Evolutionary conservation across 2,888 invertebrate genomes (phyloP), one percentile per base, ranked within the genome.

Genomic region (Norana najaformis): DNA sequence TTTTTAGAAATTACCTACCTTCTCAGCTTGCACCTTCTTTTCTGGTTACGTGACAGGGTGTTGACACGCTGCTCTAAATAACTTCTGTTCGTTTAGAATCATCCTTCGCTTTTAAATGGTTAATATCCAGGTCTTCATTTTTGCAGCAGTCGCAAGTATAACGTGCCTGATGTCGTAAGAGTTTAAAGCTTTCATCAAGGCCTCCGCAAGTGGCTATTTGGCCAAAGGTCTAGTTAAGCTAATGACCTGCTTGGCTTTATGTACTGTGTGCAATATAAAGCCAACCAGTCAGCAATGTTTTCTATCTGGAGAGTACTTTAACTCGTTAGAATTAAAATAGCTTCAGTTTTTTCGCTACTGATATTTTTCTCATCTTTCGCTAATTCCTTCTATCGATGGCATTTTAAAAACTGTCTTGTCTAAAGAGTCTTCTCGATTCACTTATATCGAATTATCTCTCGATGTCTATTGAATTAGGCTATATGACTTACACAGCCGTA

Each of bases 121-220:
- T 69, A n/a, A 69, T n/a, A 69, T 69, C 69, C 69, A n/a, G n/a
- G 69, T n/a, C 69, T 69, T 69, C 69, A n/a, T 69, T 69, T 30
- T 69, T n/a, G 30, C 8, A n/a, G 69, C 69, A n/a, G 69, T 69
- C n/a, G 69, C 69, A 69, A 69, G 69, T 0, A 53, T 47, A 47
- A 23, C 47, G 47, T 23, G 23, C 47, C 47, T 47, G 47, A 8
- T 23, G 47, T 47, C 47, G 47, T 3, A 69, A 6, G n/a, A 69
- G n/a, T n/a, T 69, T 8, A n/a, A n/a, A 30, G 69, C 69, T n/a
- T 69, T 69, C 69, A 69, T 13, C 11, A 69, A n/a, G 11, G n/a
- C 69, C 8, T n/a, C 53, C 30, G 23, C 30, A 30, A 30, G 5
- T 53, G 11, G 30, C 13, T 16, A n/a, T 69, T 69, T 11, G n/a